Evolutionary conservation across 2,888 invertebrate genomes (phyloP).

Genomic region (Coremacera marginata): DNA sequence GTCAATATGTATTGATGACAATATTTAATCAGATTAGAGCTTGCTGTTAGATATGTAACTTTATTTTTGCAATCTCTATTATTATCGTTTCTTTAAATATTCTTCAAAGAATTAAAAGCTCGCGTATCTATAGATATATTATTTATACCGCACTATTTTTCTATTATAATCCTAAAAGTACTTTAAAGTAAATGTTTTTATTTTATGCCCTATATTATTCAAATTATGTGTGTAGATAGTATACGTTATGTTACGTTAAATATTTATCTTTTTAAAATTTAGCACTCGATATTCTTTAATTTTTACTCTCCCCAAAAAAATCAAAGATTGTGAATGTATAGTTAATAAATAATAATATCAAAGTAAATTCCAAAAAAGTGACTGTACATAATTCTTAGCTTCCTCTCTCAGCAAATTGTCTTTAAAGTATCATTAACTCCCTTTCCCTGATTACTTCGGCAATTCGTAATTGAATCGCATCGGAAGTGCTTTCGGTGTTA

Average conservation of each 20-base stretch:
- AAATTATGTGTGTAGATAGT: slow-evolving; percentile 14
- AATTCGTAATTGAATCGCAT: slow-evolving; percentile 65
- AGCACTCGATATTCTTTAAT: slow-evolving; percentile 1
- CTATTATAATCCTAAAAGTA: slow-evolving; percentile 22
- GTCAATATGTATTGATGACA: neutral
- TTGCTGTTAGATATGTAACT: neutral
- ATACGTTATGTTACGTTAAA: slow-evolving; percentile 4
- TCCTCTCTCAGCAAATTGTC: neutral
- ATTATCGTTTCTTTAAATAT: neutral
- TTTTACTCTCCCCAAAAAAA: neutral
- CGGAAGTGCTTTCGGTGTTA: slow-evolving; percentile 69
- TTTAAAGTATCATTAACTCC: neutral
- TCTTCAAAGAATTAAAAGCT: neutral
- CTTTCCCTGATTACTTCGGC: slow-evolving; percentile 59
- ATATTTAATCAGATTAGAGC: neutral
- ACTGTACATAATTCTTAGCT: slow-evolving; percentile 23
- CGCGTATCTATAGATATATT: slow-evolving; percentile 1
- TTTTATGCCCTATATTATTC: neutral
- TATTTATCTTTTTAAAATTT: slow-evolving; percentile 8
- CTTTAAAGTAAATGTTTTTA: slow-evolving; percentile 1
- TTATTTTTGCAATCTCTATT: neutral
- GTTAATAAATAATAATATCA: neutral
- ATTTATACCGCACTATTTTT: slow-evolving; percentile 16
- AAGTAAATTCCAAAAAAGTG: slow-evolving; percentile 24
- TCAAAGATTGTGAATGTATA: neutral